Conservation (phyloP, 2,113 vertebrate genomes). For the Chloroceryle aenea region DNA sequence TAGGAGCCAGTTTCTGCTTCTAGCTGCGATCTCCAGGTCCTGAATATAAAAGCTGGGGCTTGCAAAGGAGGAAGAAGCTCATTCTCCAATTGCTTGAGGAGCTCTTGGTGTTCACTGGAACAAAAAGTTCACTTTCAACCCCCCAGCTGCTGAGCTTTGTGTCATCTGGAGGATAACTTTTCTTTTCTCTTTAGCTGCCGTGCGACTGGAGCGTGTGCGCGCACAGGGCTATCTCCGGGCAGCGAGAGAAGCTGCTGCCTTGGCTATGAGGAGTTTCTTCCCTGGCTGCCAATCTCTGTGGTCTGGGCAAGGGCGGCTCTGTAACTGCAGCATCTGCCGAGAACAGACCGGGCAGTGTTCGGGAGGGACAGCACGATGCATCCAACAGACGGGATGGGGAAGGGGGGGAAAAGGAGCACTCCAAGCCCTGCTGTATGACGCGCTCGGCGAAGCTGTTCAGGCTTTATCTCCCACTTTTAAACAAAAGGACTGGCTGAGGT, state of each 20-base stretch:
- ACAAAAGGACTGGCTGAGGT: conserved; percentile 40
- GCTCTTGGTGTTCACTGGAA: not conserved
- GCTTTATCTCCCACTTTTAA: not conserved
- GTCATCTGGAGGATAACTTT: not conserved
- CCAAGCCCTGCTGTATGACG: not conserved
- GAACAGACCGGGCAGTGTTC: conserved; percentile 8
- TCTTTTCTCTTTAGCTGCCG: not conserved
- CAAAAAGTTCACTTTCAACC: not conserved
- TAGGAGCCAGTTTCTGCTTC: not conserved
- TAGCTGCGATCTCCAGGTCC: not conserved
- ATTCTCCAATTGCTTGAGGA: fast-evolving
- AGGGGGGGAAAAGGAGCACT: not conserved
- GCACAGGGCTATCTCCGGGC: not conserved
- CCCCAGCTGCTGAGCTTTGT: not conserved
- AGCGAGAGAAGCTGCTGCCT: not conserved
- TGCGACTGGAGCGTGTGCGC: not conserved
- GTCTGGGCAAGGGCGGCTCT: conserved; percentile 50
- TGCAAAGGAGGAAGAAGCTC: not conserved
- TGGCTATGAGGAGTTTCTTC: conserved; percentile 8
- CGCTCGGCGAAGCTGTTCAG: not conserved
- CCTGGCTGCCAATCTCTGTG: conserved; percentile 35
- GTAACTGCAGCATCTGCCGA: not conserved
- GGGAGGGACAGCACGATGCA: not conserved
- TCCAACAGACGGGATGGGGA: not conserved
- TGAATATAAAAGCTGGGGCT: not conserved